Evolutionary conservation across 1,140 invertebrate genomes (phyloP).

Genomic region (Pseudomyrmex gracilis): DNA sequence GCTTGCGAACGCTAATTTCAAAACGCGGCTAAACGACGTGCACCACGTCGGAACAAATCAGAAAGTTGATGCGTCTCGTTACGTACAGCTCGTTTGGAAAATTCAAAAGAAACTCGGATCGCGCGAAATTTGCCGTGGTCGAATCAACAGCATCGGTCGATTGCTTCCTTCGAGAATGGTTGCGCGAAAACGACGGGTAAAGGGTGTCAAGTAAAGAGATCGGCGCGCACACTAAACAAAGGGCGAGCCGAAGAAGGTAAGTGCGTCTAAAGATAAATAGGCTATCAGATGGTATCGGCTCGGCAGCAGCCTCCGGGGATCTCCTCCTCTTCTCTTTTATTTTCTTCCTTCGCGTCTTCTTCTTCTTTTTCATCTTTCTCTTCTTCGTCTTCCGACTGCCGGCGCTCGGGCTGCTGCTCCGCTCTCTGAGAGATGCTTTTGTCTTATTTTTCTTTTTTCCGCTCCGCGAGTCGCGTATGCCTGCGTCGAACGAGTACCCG

Average conservation of each 20-base stretch:
- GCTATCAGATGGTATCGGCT: conserved; percentile 71
- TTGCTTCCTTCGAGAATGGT: conserved; percentile 23
- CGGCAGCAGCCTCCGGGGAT: conserved; percentile 52
- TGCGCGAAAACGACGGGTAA: conserved; percentile 55
- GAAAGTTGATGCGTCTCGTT: background rate
- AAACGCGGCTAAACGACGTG: background rate
- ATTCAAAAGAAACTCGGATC: background rate
- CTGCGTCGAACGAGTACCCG: conserved; percentile 58
- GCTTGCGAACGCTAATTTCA: background rate
- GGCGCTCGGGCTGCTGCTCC: background rate
- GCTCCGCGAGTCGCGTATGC: conserved; percentile 6
- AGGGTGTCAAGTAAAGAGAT: conserved; percentile 58
- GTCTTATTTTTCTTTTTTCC: conserved; percentile 37
- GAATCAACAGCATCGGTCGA: conserved; percentile 39
- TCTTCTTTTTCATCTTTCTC: conserved; percentile 4
- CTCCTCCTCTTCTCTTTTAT: background rate
- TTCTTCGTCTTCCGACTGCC: conserved; percentile 9
- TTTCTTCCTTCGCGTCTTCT: background rate
- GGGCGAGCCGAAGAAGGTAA: conserved; percentile 61
- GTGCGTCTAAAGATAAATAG: conserved; percentile 72
- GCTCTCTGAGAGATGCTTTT: background rate
- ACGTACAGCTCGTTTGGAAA: background rate
- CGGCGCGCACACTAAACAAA: conserved; percentile 62
- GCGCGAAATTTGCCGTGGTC: conserved; percentile 9
- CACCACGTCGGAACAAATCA: background rate